phyloP scores from a whole-genome alignment of 35 echinoderm and acorn worm species.

The Ophiothrix spiculata region DNA sequence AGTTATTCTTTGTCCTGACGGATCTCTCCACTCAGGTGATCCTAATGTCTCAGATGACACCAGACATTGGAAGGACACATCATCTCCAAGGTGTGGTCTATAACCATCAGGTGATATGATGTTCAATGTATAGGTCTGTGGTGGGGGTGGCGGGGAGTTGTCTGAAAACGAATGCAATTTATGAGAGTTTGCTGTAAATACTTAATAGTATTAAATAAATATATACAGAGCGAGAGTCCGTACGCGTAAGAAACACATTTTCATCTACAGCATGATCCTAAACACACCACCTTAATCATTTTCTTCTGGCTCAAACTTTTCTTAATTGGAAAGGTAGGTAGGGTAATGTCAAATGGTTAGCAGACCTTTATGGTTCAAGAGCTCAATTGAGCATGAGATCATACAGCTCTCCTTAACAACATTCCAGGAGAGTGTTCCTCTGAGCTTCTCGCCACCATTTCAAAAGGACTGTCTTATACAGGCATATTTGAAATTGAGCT shows the following conservation, averaged over 20 bases:
- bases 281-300: neutral
- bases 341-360: neutral
- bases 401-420: too few species aligned
- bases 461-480: too few species aligned
- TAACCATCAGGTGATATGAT: neutral
- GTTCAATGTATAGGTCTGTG: neutral
- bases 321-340: neutral
- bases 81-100: neutral
- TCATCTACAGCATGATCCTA: neutral
- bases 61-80: neutral
- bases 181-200: too few species aligned
- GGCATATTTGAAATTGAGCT: too few species aligned
- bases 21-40: neutral
- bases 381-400: too few species aligned
- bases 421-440: too few species aligned
- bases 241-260: neutral
- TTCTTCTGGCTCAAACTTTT: neutral
- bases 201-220: too few species aligned
- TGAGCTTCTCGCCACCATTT: too few species aligned
- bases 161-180: neutral
- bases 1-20: neutral
- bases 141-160: too few species aligned
- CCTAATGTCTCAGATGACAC: neutral
- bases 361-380: too few species aligned
- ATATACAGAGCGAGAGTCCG: neutral